phyloP scores from a whole-genome alignment of 2,113 vertebrate genomes.

The Cephalopholis sonnerati region DNA sequence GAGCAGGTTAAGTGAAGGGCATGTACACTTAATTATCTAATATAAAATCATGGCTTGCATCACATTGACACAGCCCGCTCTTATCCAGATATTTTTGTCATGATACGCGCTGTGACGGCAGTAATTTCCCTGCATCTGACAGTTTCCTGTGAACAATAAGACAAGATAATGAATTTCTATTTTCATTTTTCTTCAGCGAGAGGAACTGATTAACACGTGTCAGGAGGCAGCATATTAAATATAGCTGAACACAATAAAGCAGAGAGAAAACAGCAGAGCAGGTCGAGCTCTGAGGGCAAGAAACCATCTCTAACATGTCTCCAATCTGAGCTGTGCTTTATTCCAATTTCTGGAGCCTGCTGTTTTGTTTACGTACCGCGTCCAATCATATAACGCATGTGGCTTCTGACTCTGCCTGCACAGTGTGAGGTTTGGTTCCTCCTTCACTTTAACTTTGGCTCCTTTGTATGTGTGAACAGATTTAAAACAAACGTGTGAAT shows the following conservation, averaged over 20 bases:
- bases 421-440: constrained; percentile 22
- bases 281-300: constrained; percentile 24
- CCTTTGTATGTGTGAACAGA: constrained; percentile 15
- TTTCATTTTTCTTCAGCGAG: neutral
- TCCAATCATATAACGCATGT: neutral
- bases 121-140: neutral
- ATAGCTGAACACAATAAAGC: neutral
- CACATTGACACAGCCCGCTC: neutral
- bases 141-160: neutral
- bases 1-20: neutral
- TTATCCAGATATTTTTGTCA: neutral
- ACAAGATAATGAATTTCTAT: constrained; percentile 16
- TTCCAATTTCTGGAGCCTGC: neutral
- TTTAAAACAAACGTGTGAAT: constrained; percentile 1
- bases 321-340: neutral
- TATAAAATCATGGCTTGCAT: neutral
- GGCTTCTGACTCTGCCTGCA: constrained; percentile 17
- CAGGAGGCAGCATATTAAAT: constrained; percentile 14
- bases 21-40: neutral
- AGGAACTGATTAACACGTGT: constrained; percentile 3
- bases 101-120: neutral
- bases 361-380: neutral
- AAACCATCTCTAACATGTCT: constrained; percentile 7
- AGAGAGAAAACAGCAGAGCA: neutral
- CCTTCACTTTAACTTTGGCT: constrained; percentile 8